Base-by-base conservation (phyloP, 2,888 invertebrate species). In the Epinotia bilunana region DNA sequence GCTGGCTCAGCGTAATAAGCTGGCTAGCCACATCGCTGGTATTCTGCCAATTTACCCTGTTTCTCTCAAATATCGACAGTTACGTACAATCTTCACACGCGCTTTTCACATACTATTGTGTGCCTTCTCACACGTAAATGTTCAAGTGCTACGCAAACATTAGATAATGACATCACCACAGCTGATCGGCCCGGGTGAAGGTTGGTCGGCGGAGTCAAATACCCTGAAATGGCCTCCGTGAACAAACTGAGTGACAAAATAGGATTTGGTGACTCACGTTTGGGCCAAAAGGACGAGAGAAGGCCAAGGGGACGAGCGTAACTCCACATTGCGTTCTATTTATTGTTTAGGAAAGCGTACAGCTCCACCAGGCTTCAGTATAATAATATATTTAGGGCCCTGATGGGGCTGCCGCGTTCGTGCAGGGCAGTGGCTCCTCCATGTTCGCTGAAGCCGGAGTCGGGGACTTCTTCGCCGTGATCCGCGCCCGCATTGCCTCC, bases 141-240 rank as follows among this genome's bases (percentile, higher is more conserved):
- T 43, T 69, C 57, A 68, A 46, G 79, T 79, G 77, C 80, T 78
- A 87, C 86, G 84, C 85, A 88, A 90, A 89, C 84, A 88, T 87
- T 87, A 78, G 80, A 85, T 84, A 86, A 87, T 93, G 92, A 93
- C 88, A 90, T 93, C 93, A 93, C 80, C 88, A 83, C 92, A 92
- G 92, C 91, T 92, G 92, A 89, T 90, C 84, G 80, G 91, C 92
- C 1, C 61, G 69, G 58, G 39, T 92, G 92, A 92, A 93, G 93
- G 93, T 87, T 91, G 90, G 90, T 90, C 91, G 88, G 84, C 83
- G 78, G 85, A 88, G 88, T 80, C 81, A 79, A 82, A 77, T 76
- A 82, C 84, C 87, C 84, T 84, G 81, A 80, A 82, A 81, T 82
- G 86, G 86, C 87, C 87, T 81, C 86, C 85, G 79, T 77, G 77